Conservation (phyloP, 2,113 vertebrate genomes). For the Sterrhoptilus dennistouni region DNA sequence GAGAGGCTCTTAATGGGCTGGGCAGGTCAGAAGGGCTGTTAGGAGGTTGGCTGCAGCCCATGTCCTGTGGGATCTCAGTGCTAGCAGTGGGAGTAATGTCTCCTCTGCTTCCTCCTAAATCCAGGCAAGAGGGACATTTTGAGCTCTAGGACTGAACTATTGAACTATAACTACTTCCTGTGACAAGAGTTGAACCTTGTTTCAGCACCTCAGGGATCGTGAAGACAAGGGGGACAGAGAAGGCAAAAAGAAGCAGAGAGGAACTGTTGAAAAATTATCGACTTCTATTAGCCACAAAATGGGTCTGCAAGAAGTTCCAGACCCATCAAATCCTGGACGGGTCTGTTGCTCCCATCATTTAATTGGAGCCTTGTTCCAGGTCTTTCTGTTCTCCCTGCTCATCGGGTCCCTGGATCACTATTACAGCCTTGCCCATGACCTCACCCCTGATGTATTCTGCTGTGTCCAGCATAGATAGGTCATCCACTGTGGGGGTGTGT, state of each 20-base stretch:
- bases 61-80: not conserved
- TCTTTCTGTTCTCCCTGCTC: not conserved
- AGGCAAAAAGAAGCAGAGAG: not conserved
- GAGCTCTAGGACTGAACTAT: not conserved
- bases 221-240: not conserved
- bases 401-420: fast-evolving
- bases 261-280: not conserved
- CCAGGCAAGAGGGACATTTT: not conserved
- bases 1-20: not conserved
- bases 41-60: not conserved
- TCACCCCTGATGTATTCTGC: not conserved
- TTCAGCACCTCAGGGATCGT: not conserved
- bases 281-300: not conserved
- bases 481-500: fast-evolving
- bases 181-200: not conserved
- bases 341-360: not conserved
- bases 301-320: not conserved
- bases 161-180: not conserved
- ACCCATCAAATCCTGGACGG: not conserved
- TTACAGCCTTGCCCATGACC: not conserved
- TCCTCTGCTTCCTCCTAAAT: not conserved
- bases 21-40: not conserved
- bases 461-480: not conserved
- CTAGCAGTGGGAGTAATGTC: not conserved
- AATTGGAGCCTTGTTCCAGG: not conserved